Conservation (phyloP, 2,797 vertebrate species). For the Somateria mollissima region DNA sequence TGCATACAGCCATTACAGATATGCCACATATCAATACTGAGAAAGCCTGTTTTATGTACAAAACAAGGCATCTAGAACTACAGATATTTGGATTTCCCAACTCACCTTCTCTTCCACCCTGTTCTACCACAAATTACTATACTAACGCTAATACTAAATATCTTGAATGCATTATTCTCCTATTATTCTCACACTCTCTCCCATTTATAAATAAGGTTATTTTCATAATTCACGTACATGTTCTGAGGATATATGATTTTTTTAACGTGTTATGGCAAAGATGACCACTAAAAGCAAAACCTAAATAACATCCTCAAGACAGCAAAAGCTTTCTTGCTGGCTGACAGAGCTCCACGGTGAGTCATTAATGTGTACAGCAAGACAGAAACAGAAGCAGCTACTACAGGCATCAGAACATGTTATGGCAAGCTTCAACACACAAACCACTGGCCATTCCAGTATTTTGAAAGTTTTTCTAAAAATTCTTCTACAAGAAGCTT, state of each 20-base stretch:
- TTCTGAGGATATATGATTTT: not conserved
- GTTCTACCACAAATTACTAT: not conserved
- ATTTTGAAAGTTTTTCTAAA: not conserved
- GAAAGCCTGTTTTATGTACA: not conserved
- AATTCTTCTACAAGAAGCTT: not conserved
- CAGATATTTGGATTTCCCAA: not conserved
- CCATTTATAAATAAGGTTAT: not conserved
- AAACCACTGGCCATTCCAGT: not conserved
- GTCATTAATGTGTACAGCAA: not conserved
- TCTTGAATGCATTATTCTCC: not conserved
- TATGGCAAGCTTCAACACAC: not conserved
- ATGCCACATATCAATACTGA: not conserved
- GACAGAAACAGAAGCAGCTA: not conserved
- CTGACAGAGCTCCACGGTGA: not conserved
- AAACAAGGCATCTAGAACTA: not conserved
- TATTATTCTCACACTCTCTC: not conserved
- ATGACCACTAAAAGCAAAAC: not conserved
- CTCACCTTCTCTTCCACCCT: not conserved
- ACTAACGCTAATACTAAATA: not conserved
- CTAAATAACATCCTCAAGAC: not conserved
- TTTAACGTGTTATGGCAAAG: not conserved
- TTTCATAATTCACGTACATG: not conserved
- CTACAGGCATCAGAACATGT: not conserved
- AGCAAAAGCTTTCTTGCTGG: not conserved
- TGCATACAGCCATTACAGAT: accelerated